A percentile compares a stretch with the other conserved stretches of the same genome.
Conservation (phyloP, 2,113 vertebrate genomes). For the Lepisosteus oculatus region DNA sequence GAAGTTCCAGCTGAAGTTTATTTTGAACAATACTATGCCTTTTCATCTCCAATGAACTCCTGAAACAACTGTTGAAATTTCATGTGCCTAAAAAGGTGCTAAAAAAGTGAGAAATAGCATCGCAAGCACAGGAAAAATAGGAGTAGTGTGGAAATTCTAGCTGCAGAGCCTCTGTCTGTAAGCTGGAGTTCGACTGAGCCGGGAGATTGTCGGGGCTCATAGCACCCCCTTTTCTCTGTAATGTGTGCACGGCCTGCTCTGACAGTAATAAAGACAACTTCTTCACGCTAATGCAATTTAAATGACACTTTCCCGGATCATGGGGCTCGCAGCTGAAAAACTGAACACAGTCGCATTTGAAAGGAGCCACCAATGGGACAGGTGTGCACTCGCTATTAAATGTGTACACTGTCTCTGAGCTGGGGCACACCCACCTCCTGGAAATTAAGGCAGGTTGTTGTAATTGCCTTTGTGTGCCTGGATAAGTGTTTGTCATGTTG, state of each 20-base stretch:
- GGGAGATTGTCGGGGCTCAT: background rate
- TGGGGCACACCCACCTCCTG: background rate
- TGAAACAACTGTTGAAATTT: too few relatives aligned
- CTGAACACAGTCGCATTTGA: background rate
- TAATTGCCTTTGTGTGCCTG: background rate
- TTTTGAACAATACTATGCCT: too few relatives aligned
- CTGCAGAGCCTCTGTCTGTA: background rate
- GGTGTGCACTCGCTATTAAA: conserved; percentile 8
- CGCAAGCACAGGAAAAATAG: too few relatives aligned
- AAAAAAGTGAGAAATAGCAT: too few relatives aligned
- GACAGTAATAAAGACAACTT: background rate
- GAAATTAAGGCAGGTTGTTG: background rate
- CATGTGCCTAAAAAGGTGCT: too few relatives aligned
- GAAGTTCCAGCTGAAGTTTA: too few relatives aligned
- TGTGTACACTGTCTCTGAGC: conserved; percentile 5
- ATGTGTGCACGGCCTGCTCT: background rate
- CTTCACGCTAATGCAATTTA: background rate
- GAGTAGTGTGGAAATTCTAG: background rate
- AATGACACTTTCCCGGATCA: background rate
- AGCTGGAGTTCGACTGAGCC: background rate
- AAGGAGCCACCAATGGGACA: background rate
- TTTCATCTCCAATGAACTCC: too few relatives aligned
- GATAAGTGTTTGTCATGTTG: background rate
- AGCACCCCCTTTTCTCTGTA: background rate
- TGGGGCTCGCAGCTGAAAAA: conserved; percentile 7